A percentile compares a stretch with the other conserved stretches of the same genome.
These are phyloP conservation scores for Phalanger gymnotis DNA, from an alignment of 2,797 vertebrate species.

Conservation along the genomic window DNA sequence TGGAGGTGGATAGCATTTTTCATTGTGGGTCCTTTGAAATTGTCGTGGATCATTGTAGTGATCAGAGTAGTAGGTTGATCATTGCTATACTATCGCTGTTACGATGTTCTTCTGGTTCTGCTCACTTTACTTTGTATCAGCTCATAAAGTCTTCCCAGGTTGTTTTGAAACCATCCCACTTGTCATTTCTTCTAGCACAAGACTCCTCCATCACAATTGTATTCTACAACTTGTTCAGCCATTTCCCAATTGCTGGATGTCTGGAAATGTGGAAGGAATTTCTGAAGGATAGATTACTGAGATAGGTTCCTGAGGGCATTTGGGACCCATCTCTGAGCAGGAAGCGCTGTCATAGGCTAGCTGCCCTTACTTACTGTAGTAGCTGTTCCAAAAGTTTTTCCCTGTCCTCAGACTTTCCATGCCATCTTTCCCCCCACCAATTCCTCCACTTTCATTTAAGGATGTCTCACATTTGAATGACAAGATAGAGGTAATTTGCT, in stretches of 20 bases:
- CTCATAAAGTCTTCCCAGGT: neutral
- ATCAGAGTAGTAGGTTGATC: neutral
- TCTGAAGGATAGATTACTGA: neutral
- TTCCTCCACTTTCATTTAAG: neutral
- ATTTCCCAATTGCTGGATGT: neutral
- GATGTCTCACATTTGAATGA: neutral
- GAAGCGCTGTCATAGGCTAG: neutral
- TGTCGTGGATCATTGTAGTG: neutral
- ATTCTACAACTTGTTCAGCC: neutral
- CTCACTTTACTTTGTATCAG: neutral
- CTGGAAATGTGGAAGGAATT: neutral
- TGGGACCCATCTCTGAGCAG: neutral
- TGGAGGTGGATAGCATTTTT: neutral
- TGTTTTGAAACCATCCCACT: neutral
- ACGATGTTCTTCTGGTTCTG: neutral
- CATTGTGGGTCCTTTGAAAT: neutral
- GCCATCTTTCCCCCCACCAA: neutral
- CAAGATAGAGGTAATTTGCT: neutral
- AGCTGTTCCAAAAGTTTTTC: neutral
- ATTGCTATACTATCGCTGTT: neutral
- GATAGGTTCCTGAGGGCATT: neutral
- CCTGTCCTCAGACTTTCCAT: neutral
- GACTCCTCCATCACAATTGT: neutral
- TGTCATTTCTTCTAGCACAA: neutral
- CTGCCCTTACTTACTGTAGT: neutral